Evolutionary conservation across 2,113 vertebrate species (phyloP), one percentile per base, ranked within the genome.

Genomic region (Tragelaphus buxtoni): DNA sequence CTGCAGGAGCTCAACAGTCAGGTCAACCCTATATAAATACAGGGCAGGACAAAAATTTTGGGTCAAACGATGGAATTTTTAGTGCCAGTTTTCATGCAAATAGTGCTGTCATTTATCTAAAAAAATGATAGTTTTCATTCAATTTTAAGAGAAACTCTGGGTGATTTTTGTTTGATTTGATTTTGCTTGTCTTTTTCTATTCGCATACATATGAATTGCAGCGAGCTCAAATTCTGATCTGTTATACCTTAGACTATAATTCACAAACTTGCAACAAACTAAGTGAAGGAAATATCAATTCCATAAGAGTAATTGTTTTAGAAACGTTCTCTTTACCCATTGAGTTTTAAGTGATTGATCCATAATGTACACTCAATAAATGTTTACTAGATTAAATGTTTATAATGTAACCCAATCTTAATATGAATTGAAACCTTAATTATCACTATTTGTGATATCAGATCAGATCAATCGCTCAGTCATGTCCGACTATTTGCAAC

Each of bases 31-130:
- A 20, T 58, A 72, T 94, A 91, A 96, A 84, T 69, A 74, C 30
- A 96, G 84, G 69, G 84, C 88, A 96, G 88, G 90, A 88, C 47
- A 90, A 92, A 94, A 97, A 97, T 97, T 96, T 95, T 51, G 49
- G 94, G 95, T 97, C 96, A 97, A 88, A 86, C 42, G 45, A 65
- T 97, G 90, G 92, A 93, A 96, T 95, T 97, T 93, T 90, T 88
- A 53, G 82, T 53, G 45, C 30, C 42, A 83, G 0, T 97, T 95
- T 93, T 95, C 55, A 95, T 96, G 90, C 20, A 96, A 82, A 96
- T 93, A 65, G 7, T 47, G 32, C 58, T 61, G 7, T 55, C 51
- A 60, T 18, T 88, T 93, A 90, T 76, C 86, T 80, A 18, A 77
- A 83, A 74, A 87, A 95, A 45, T 88, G 35, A 35, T 91, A 22